Base-by-base conservation (phyloP, 2,797 vertebrate genomes). In the Molossus alvarezi region DNA sequence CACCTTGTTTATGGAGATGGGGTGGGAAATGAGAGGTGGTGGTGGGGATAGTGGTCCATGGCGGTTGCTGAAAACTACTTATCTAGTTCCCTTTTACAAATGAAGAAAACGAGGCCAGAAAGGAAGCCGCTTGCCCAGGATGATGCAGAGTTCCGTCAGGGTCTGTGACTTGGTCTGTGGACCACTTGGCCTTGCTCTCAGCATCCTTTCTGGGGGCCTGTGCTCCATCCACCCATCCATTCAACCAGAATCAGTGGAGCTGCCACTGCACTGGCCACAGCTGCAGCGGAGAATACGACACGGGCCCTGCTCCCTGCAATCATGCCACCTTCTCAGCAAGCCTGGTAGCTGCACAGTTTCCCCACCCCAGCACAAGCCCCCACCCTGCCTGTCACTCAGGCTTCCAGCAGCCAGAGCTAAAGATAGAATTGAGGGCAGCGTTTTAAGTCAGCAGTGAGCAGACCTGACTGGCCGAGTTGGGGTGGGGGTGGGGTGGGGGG, bases 381-480 rank as follows among this genome's bases (percentile, higher is more conserved):
- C 73, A 89, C 71, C 86, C 79, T 96, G 58, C 89, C 96, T 97
- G 97, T 95, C 96, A 96, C 87, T 98, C 95, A 92, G 96, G 80
- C 83, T 96, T 41, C 11, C 83, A 88, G 94, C 87, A 95, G 82
- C 95, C 27, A 55, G 94, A 76, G 94, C 94, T 98, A 96, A 97
- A 98, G 96, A 97, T 97, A 98, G 96, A 95, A 88, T 94, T 6
- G 55, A 96, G 97, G 95, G 91, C 96, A 98, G 84, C 9, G 0
- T 90, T 96, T 77, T 96, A 92, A 92, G 90, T 94, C 95, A 96
- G 83, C 9, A 9, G 53, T 15, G 6, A 80, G 86, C 80, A 95
- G 94, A 96, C 94, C 94, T 87, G 80, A 77, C 95, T 94, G 91
- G 95, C 92, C 37, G 0, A 73, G 86, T 87, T 72, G 86, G 83